Conservation (phyloP, 2,113 vertebrate species). For the Neodontobutis hainanensis region DNA sequence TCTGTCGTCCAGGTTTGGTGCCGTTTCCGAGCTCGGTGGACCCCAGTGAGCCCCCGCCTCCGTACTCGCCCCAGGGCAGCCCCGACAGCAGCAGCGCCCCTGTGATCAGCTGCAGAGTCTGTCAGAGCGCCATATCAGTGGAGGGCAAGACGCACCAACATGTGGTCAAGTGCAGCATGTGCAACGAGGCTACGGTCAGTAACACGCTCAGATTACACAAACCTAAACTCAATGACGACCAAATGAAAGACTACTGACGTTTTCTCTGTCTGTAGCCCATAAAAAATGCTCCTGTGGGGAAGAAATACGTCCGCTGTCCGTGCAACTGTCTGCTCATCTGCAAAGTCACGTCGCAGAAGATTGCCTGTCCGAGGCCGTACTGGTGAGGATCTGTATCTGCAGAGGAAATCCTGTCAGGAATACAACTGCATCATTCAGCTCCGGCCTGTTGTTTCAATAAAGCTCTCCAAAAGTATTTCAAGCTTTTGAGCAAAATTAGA, state of each 20-base stretch:
- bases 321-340: slow-evolving; percentile 91
- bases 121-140: slow-evolving; percentile 75
- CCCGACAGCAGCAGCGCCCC: slow-evolving; percentile 66
- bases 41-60: slow-evolving; percentile 52
- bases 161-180: slow-evolving; percentile 78
- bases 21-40: slow-evolving; percentile 46
- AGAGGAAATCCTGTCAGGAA: too few species aligned
- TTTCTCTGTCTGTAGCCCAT: slow-evolving; percentile 76
- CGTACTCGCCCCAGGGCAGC: slow-evolving; percentile 68
- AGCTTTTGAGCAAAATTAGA: too few species aligned
- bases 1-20: slow-evolving; percentile 33
- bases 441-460: too few species aligned
- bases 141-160: slow-evolving; percentile 79
- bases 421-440: too few species aligned
- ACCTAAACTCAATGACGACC: background rate
- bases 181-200: slow-evolving; percentile 79
- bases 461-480: too few species aligned
- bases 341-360: slow-evolving; percentile 87
- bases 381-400: slow-evolving; percentile 76
- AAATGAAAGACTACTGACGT: background rate
- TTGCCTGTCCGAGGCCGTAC: slow-evolving; percentile 86
- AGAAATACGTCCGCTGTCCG: slow-evolving; percentile 90
- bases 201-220: background rate
- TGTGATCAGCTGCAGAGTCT: slow-evolving; percentile 77
- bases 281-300: slow-evolving; percentile 87